Percentiles rank a stretch among this genome's conserved stretches.
phyloP scores from a whole-genome alignment of 2,797 vertebrate genomes.

The Morus bassanus region DNA sequence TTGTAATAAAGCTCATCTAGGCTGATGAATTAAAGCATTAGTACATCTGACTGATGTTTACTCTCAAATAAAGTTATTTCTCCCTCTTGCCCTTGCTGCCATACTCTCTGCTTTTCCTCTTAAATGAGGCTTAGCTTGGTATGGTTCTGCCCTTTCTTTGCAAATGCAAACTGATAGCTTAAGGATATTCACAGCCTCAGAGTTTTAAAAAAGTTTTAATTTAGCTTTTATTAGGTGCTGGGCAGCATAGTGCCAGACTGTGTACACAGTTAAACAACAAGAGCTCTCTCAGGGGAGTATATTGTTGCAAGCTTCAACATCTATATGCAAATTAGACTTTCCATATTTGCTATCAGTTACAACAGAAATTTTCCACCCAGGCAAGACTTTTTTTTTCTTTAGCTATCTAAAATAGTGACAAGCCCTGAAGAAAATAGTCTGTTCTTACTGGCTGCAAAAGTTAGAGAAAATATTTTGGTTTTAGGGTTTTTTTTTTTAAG shows the following conservation, averaged over 20 bases:
- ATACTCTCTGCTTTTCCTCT: slow-evolving; percentile 16
- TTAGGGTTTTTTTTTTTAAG: not conserved
- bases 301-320: slow-evolving; percentile 71
- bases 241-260: slow-evolving; percentile 65
- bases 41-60: slow-evolving; percentile 50
- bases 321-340: slow-evolving; percentile 77
- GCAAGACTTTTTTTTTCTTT: slow-evolving; percentile 34
- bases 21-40: slow-evolving; percentile 51
- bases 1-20: slow-evolving; percentile 34
- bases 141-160: slow-evolving; percentile 14
- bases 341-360: slow-evolving; percentile 71
- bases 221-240: slow-evolving; percentile 76
- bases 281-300: slow-evolving; percentile 71
- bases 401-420: slow-evolving; percentile 19
- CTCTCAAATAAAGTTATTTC: slow-evolving; percentile 17
- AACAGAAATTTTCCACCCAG: slow-evolving; percentile 73
- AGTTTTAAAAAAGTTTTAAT: slow-evolving; percentile 73
- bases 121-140: slow-evolving; percentile 34
- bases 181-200: slow-evolving; percentile 54
- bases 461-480: not conserved
- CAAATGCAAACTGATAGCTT: slow-evolving; percentile 65
- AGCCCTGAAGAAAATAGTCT: slow-evolving; percentile 44
- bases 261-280: slow-evolving; percentile 73
- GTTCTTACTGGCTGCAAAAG: not conserved
- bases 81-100: not conserved